These are phyloP conservation scores for Mastomys coucha DNA, from an alignment of 2,113 vertebrate species.

Conservation along the genomic window DNA sequence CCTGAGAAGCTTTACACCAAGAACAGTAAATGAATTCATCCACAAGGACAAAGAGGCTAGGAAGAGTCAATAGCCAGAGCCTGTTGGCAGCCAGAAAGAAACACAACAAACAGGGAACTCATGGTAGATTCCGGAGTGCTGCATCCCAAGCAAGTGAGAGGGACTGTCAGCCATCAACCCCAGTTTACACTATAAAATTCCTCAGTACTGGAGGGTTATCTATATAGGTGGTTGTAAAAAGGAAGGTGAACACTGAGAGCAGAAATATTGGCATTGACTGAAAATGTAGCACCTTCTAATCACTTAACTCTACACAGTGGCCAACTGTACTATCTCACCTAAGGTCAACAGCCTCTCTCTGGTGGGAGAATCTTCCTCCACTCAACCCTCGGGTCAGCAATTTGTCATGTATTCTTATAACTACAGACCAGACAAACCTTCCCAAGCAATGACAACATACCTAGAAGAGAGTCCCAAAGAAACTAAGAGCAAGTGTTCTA, in stretches of 20 bases:
- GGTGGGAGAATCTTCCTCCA: background rate
- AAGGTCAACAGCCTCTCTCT: background rate
- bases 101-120: background rate
- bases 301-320: background rate
- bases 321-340: background rate
- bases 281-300: background rate
- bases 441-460: background rate
- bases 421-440: background rate
- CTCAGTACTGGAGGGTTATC: background rate
- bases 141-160: background rate
- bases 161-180: background rate
- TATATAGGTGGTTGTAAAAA: background rate
- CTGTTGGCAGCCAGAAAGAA: background rate
- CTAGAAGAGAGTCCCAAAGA: background rate
- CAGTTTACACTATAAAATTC: rapidly evolving
- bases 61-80: background rate
- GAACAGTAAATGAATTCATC: conserved; percentile 19
- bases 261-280: background rate
- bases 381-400: background rate
- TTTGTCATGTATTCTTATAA: background rate
- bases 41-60: conserved; percentile 32
- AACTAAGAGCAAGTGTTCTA: background rate
- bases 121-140: background rate
- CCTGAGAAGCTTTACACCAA: background rate
- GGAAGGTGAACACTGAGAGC: background rate